Base-by-base conservation (phyloP, 2,797 vertebrate species). In the Schizothorax lantsangensis region DNA sequence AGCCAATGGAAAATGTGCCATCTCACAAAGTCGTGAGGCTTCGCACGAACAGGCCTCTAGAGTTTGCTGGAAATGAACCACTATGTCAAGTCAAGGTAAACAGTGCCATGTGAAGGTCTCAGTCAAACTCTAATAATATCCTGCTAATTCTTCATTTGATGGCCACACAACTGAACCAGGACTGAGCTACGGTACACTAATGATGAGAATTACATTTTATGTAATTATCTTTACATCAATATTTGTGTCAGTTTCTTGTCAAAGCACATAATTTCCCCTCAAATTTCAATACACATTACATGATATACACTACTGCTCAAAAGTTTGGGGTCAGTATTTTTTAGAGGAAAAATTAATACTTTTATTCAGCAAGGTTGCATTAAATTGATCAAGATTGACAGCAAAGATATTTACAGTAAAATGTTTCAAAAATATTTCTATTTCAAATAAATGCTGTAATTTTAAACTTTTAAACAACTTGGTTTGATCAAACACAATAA, bases 1-100 rank as follows among this genome's bases (percentile, higher is more conserved):
- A 45, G 19, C 14, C 10, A 17, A 47, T 54, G 75, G 75, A 87
- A 87, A 88, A 88, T 81, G 14, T 80, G 38, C 59, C 38, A 69
- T 81, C 79, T 75, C 26, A 45, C 75, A 36, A n/a, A 83, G 74
- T 21, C 38, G 10, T 85, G 79, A 88, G 38, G 21, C 52, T 64
- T 54, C 7, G 68, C 77, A 88, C 62, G 57, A 74, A 80, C 77
- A 81, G 57, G 7, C 54, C 54, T 74, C n/a, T 23, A 19, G 7
- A 52, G 47, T 9, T 80, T 64, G 4, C 57, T 78, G 38, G 69
- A 84, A 79, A 62, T 52, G 9, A 73, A 47, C 15, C 11, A 26
- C 45, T 12, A 23, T 59, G 26, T 79, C 36, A 72, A 52, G 23
- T 45, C 40, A 49, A 84, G 81, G 73, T 79, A 84, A 79, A 84